These are phyloP conservation scores for Tragelaphus eurycerus DNA, from an alignment of 2,797 vertebrate species.

Conservation along the genomic window DNA sequence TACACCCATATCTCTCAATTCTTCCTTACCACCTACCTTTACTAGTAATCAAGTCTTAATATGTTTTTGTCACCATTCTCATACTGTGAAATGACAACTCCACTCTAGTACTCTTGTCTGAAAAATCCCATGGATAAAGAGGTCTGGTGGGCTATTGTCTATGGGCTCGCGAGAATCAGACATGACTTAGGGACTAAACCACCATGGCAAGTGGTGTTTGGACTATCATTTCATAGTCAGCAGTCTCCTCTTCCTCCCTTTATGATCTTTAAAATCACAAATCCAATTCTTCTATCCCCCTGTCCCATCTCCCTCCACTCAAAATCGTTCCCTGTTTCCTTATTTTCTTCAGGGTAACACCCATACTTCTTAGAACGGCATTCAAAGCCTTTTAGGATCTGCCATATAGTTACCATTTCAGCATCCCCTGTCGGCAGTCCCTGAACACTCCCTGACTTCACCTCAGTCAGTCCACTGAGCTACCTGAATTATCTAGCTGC, in stretches of 20 bases:
- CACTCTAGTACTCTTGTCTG: background rate
- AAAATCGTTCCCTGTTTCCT: background rate
- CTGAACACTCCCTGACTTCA: background rate
- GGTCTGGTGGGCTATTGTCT: background rate
- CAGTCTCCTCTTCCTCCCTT: background rate
- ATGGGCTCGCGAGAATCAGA: background rate
- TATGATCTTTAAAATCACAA: background rate
- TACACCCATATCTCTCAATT: background rate
- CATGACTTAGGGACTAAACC: background rate
- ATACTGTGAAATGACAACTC: background rate
- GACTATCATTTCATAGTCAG: background rate
- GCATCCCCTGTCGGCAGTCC: background rate
- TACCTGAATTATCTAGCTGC: background rate
- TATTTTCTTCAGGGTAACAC: background rate
- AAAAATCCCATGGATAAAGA: background rate
- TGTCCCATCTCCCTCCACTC: background rate
- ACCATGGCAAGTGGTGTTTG: background rate
- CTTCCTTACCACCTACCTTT: background rate
- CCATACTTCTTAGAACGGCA: background rate
- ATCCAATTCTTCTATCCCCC: background rate
- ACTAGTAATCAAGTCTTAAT: background rate
- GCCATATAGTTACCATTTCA: background rate
- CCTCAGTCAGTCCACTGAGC: background rate
- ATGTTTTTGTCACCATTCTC: background rate
- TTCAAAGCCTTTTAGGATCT: background rate